Base-by-base conservation (phyloP, 92 coral and sea anemone genomes). In the Parazoanthus swiftii region DNA sequence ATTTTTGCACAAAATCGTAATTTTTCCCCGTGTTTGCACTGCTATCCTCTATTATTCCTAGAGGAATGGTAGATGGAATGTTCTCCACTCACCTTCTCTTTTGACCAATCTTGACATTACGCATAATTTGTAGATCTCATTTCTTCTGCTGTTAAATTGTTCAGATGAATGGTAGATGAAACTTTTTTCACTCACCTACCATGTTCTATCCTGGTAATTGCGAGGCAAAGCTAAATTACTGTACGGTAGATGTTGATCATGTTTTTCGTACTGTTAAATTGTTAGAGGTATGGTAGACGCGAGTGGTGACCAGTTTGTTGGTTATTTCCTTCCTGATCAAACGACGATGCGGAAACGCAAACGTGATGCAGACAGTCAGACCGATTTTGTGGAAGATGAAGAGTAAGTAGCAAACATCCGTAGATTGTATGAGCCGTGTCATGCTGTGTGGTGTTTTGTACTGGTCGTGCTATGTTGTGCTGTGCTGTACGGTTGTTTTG, bases 241-340 rank as follows among this genome's bases (percentile, higher is more conserved):
- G 18, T 58, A 58, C 16, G 18, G 18, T 58, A 58, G 5, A 58
- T 58, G 66, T 58, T 58, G 23, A 58, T 58, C 79, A 35, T 3
- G 15, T 10, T 71, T 39, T 38, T 58, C 11, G 42, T 71, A 26
- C 39, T 59, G 2, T 79, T 78, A 73, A 68, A 25, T 14, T 37
- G 68, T 59, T 85, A 83, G 91, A 58, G 72, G 99, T 97, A 97
- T 97, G 98, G 99, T 97, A 50, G 99, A 97, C 78, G 99, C 94
- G 21, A 94, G 96, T 86, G 99, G 99, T 5, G 99, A 97, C 80
- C 99, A 97, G 94, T 97, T 97, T 90, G 99, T 97, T 74, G 99
- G 98, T 18, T 97, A 97, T 79, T 97, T 97, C 80, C 91, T 97
- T 14, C 99, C 99, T 29, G 90, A 91, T 44, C 81, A 81, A 58